Conservation (phyloP, 2,113 vertebrate species). For the Neolamprologus longior region DNA sequence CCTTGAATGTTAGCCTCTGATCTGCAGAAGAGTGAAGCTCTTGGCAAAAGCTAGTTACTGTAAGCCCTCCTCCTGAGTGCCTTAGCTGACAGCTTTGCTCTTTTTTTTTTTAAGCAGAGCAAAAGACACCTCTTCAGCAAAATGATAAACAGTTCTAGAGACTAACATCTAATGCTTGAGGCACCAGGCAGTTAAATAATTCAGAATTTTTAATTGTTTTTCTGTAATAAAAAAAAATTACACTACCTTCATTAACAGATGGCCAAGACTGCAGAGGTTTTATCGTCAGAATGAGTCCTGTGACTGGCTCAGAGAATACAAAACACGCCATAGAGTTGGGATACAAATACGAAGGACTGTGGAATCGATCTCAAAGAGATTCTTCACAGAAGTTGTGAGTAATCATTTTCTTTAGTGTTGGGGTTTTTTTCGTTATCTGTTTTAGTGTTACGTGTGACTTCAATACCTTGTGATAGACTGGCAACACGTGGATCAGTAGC, state of each 20-base stretch:
- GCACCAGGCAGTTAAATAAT: not conserved
- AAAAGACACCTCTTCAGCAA: not conserved
- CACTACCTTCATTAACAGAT: slow-evolving; percentile 66
- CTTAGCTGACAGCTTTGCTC: not conserved
- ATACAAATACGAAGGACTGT: slow-evolving; percentile 85
- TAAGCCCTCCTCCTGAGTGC: not conserved
- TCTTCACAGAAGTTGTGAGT: slow-evolving; percentile 94
- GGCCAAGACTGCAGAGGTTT: slow-evolving; percentile 90
- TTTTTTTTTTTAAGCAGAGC: not conserved
- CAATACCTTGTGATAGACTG: not conserved
- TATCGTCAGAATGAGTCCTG: slow-evolving; percentile 83
- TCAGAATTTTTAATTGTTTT: not conserved
- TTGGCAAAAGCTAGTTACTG: not conserved
- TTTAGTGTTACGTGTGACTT: not conserved
- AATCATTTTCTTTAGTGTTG: not conserved
- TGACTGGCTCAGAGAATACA: slow-evolving; percentile 91
- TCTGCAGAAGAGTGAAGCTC: not conserved
- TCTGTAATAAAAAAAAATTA: not conserved
- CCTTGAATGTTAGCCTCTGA: slow-evolving; percentile 20
- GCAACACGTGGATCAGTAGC: not conserved
- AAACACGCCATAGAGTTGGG: slow-evolving; percentile 83
- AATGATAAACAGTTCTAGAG: not conserved
- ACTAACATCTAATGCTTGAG: not conserved
- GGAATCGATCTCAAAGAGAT: slow-evolving; percentile 89
- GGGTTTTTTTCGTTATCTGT: rapidly evolving